Conservation (phyloP, 2,113 vertebrate species). For the Pseudopodoces humilis region DNA sequence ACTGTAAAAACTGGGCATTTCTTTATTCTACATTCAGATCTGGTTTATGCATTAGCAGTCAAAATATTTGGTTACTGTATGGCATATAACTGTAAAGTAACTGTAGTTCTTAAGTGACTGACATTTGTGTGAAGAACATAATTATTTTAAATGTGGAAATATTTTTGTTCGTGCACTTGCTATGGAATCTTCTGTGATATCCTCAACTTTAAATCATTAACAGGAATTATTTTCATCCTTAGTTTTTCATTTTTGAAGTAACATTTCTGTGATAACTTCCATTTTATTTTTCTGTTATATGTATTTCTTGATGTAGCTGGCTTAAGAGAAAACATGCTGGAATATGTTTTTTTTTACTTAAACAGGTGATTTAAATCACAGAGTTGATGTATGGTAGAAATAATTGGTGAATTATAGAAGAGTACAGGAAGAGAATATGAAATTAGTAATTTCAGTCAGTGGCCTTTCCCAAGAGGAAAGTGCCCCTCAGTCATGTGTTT, state of each 20-base stretch:
- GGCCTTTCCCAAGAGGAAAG: background rate
- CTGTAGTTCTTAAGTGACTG: background rate
- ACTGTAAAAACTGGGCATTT: background rate
- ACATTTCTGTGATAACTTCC: background rate
- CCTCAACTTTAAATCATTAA: background rate
- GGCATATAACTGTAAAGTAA: background rate
- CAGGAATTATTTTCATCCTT: background rate
- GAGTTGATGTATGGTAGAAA: background rate
- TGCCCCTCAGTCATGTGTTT: background rate
- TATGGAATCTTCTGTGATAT: background rate
- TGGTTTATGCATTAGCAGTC: background rate
- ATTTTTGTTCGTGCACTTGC: background rate
- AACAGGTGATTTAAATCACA: background rate
- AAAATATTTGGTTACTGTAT: background rate
- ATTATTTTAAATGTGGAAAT: background rate
- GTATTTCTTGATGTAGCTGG: background rate
- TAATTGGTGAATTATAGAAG: background rate
- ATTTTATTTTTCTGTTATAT: background rate
- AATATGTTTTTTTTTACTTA: background rate
- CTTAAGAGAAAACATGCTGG: background rate
- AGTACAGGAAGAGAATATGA: background rate
- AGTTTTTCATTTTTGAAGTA: background rate
- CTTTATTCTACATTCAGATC: background rate
- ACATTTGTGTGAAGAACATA: background rate
- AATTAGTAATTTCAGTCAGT: background rate